Percentiles rank a stretch among this genome's conserved stretches.
phyloP scores from a whole-genome alignment of 1,140 invertebrate species.

The Euschistus heros region DNA sequence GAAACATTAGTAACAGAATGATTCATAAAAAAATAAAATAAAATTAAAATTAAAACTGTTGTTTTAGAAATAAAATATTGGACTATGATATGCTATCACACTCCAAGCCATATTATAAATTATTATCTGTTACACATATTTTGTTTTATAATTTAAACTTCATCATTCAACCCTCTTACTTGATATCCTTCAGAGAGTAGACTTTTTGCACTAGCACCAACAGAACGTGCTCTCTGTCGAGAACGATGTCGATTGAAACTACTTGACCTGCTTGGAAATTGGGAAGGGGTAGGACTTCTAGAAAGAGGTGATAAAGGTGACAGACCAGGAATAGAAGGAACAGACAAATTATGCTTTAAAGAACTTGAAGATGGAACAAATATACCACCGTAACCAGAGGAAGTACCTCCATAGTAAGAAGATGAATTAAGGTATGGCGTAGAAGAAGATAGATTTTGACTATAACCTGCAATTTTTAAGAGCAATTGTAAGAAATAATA shows the following conservation, averaged over 20 bases:
- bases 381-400: constrained; percentile 49
- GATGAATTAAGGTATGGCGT: constrained; percentile 19
- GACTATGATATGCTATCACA: no score
- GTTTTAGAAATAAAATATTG: no score
- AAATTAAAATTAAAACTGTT: no score
- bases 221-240: neutral
- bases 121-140: no score
- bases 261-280: constrained; percentile 23
- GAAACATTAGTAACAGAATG: no score
- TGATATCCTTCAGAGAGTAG: constrained; percentile 2
- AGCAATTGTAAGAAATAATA: neutral
- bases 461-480: constrained; percentile 18
- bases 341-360: constrained; percentile 21
- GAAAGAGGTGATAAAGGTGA: constrained; percentile 15
- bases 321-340: constrained; percentile 20
- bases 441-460: constrained; percentile 11
- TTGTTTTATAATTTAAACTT: no score
- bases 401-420: constrained; percentile 44
- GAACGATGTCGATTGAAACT: constrained; percentile 22
- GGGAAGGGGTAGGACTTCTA: constrained; percentile 17
- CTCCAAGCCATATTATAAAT: no score
- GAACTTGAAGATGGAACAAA: constrained; percentile 36
- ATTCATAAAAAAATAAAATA: no score
- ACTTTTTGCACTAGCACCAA: constrained; percentile 1
- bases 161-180: neutral